Evolutionary conservation across 2,888 invertebrate species (phyloP), one percentile per base, ranked within the genome.

Genomic region (Adela reaumurella): DNA sequence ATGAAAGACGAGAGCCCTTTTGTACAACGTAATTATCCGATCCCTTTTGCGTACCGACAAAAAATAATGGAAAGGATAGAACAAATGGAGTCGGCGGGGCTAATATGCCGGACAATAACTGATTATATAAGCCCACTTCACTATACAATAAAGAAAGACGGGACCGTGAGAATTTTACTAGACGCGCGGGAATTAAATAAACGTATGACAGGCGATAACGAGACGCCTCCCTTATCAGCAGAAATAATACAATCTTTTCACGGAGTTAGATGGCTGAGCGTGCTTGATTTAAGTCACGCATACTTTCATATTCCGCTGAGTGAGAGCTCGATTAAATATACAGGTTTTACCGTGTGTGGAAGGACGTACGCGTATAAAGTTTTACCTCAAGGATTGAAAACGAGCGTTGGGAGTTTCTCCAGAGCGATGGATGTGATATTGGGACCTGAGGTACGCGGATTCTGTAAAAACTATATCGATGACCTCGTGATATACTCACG

Each of bases 151-250:
- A 64, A 62, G 48, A 61, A 57, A 44, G 59, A 63, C 46, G 59
- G 59, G 1, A 49, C 53, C 6, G 50, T 63, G 2, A 52, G 64
- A 4, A 53, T 64, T 18, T 60, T 62, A 51, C 49, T 62, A 17
- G 62, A 64, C 51, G 62, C 62, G 0, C 43, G 64, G 6, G 54
- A 51, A 45, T 42, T 63, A 1, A 64, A 65, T 52, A 52, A 52
- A n/a, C 46, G 53, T 19, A 62, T 65, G 45, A 53, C 58, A 17
- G 52, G 56, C 0, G 62, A 64, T 48, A 52, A 57, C 3, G 62
- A 62, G 41, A 50, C 54, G 10, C 57, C 55, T 2, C 57, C 57
- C 0, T 6, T 53, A 6, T 54, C 55, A 11, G 46, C 46, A 14
- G 58, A 59, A 41, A 49, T 58, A 3, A 43, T 59, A 29, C 55